Evolutionary conservation across 2,113 vertebrate genomes (phyloP).

Genomic region (Marmota monax): DNA sequence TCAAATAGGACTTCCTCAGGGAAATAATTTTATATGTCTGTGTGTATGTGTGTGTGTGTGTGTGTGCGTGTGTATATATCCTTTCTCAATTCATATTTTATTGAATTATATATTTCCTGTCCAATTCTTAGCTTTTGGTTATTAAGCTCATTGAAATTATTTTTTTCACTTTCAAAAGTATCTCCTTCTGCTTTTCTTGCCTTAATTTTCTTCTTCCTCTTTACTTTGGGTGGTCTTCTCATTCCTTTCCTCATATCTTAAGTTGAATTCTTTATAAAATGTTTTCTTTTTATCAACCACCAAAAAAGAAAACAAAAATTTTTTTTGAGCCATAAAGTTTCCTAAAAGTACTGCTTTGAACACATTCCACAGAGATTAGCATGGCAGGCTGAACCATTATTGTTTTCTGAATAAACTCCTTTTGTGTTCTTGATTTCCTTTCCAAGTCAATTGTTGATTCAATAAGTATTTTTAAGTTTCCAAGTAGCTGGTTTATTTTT

Average conservation of each 20-base stretch:
- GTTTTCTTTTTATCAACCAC: constrained; percentile 58
- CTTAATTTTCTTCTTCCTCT: constrained; percentile 7
- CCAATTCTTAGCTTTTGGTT: not conserved
- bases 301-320: not conserved
- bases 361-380: constrained; percentile 17
- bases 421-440: constrained; percentile 64
- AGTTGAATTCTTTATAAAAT: constrained; percentile 48
- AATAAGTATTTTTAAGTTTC: constrained; percentile 53
- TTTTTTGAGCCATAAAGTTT: constrained; percentile 30
- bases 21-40: not conserved
- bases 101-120: constrained; percentile 35
- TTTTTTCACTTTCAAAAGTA: constrained; percentile 60
- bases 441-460: constrained; percentile 51
- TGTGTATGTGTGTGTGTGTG: not conserved
- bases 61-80: not conserved
- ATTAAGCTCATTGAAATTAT: not conserved
- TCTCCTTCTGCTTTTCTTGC: not conserved
- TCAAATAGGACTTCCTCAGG: too few relatives aligned
- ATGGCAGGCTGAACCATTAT: not conserved
- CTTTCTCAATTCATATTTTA: constrained; percentile 35
- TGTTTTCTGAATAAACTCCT: constrained; percentile 66
- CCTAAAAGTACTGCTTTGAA: constrained; percentile 40
- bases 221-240: not conserved
- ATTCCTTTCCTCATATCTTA: not conserved
- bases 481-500: constrained; percentile 63